Evolutionary conservation across 2,888 invertebrate species (phyloP).

Genomic region (Cyclophora punctaria): DNA sequence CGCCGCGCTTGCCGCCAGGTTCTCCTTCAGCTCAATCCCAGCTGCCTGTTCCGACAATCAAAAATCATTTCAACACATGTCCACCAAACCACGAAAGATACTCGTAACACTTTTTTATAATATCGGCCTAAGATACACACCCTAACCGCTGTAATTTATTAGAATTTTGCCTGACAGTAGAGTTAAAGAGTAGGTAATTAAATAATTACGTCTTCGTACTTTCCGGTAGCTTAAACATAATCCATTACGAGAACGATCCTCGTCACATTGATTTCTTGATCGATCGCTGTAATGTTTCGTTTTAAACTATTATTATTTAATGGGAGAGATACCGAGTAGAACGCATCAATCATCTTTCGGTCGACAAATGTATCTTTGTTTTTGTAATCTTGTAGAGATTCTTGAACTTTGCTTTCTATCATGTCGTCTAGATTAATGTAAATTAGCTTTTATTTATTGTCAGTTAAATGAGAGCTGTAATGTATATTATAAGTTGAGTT

Average conservation of each 20-base stretch:
- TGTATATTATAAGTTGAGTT: no score
- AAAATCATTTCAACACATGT: no score
- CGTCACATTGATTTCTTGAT: constrained; percentile 68
- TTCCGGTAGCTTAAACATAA: constrained; percentile 63
- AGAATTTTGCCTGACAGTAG: no score
- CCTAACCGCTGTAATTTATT: no score
- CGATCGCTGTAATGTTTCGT: constrained; percentile 53
- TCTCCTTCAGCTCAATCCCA: constrained; percentile 91
- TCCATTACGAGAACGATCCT: constrained; percentile 60
- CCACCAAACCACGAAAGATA: no score
- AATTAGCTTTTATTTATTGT: constrained; percentile 14
- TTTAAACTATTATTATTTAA: constrained; percentile 72
- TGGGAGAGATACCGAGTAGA: constrained; percentile 57
- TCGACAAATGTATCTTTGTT: constrained; percentile 58
- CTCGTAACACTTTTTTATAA: no score
- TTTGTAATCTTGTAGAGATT: constrained; percentile 35
- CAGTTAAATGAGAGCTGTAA: no score
- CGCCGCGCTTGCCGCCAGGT: constrained; percentile 86
- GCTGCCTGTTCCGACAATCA: constrained; percentile 78
- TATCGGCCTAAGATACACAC: no score
- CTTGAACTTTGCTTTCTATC: constrained; percentile 42
- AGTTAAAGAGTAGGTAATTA: no score
- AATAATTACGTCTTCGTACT: constrained; percentile 23
- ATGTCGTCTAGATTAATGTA: constrained; percentile 36
- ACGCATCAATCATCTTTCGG: constrained; percentile 64